Evolutionary conservation across 2,888 invertebrate genomes (phyloP).

Genomic region (Exephanes ischioxanthus): DNA sequence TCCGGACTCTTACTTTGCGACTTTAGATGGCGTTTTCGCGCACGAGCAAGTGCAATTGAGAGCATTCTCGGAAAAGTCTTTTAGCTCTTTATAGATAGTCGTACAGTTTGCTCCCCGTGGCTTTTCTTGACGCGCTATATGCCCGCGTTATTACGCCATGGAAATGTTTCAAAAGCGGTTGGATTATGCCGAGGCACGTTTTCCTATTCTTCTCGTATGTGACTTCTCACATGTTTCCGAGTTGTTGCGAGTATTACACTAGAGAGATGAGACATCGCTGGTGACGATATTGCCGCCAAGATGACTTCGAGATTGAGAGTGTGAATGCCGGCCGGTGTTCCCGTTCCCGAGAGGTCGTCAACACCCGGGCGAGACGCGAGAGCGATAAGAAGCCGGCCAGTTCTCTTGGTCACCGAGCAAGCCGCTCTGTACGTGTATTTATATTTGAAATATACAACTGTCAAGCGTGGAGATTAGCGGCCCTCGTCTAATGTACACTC

Average conservation of each 20-base stretch:
- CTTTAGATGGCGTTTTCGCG: conserved; percentile 29
- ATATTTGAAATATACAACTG: conserved; percentile 50
- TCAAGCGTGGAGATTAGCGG: conserved; percentile 50
- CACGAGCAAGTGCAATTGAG: conserved; percentile 32
- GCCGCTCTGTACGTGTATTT: not conserved
- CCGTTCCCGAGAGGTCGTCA: conserved; percentile 53
- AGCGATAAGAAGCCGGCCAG: conserved; percentile 52
- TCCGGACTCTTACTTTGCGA: conserved; percentile 36
- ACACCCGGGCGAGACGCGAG: conserved; percentile 42
- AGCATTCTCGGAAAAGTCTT: conserved; percentile 32
- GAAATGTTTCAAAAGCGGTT: conserved; percentile 42
- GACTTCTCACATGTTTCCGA: not conserved
- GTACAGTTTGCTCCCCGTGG: conserved; percentile 15
- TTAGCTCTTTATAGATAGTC: not conserved
- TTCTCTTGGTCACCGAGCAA: conserved; percentile 31
- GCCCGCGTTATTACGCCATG: conserved; percentile 36
- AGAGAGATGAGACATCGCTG: conserved; percentile 9
- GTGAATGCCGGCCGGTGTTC: conserved; percentile 32
- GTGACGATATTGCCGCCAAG: conserved; percentile 3
- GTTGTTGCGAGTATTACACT: conserved; percentile 7
- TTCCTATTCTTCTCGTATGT: not conserved
- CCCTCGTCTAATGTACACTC: conserved; percentile 38
- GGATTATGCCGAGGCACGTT: conserved; percentile 46
- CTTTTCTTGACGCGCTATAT: conserved; percentile 29
- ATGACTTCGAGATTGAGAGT: conserved; percentile 23